These are phyloP conservation scores for Saguinus midas DNA, from an alignment of 2,113 vertebrate species.

Conservation along the genomic window DNA sequence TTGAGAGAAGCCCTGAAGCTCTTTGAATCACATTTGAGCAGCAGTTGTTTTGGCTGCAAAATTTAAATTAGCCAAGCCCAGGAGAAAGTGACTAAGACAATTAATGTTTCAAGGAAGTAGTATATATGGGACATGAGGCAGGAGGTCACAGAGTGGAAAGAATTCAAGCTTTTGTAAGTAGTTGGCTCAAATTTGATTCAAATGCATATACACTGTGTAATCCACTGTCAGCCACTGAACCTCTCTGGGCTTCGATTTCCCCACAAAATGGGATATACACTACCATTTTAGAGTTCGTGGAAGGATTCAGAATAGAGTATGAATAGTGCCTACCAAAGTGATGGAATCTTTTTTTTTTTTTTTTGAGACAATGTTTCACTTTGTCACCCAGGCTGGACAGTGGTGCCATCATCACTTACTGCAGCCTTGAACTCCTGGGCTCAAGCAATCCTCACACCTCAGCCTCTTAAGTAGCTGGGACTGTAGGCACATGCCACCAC, in stretches of 20 bases:
- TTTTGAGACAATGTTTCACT: no score
- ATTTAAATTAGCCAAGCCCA: conserved; percentile 28
- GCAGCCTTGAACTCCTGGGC: no score
- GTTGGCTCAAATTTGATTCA: neutral
- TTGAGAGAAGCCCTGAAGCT: conserved; percentile 1
- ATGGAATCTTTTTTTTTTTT: neutral
- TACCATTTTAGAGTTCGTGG: neutral
- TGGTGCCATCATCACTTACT: no score
- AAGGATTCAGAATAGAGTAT: neutral
- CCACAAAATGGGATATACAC: neutral
- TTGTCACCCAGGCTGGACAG: no score
- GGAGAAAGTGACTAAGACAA: neutral
- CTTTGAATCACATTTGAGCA: neutral
- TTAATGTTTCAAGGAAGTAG: neutral
- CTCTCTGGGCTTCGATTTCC: neutral
- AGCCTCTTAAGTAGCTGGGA: no score
- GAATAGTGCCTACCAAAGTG: neutral
- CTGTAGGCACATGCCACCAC: no score
- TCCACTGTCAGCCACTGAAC: neutral
- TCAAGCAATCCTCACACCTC: no score
- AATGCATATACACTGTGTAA: neutral
- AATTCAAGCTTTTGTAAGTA: neutral
- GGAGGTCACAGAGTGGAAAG: neutral
- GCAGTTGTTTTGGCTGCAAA: conserved; percentile 25
- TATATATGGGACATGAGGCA: neutral